A percentile compares a stretch with the other conserved stretches of the same genome.
phyloP scores from a whole-genome alignment of 2,888 invertebrate species.

The Ramazzottius varieornatus region DNA sequence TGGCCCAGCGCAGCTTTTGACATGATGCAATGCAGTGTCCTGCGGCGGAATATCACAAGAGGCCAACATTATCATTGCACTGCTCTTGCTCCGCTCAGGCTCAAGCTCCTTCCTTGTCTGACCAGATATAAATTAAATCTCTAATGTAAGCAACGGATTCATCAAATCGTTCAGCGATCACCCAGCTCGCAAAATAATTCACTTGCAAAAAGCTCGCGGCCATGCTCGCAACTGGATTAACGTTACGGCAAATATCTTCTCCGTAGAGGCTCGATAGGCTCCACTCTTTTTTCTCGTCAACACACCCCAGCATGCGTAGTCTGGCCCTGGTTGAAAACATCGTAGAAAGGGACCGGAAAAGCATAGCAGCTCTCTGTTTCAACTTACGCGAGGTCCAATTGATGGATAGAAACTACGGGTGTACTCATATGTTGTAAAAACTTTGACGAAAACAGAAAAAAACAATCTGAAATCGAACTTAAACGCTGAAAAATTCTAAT shows the following conservation, averaged over 20 bases:
- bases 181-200: not conserved
- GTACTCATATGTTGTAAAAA: too few species aligned
- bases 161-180: constrained; percentile 2
- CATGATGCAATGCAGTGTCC: not conserved
- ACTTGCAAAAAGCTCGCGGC: not conserved
- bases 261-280: too few species aligned
- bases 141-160: constrained; percentile 4
- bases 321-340: too few species aligned
- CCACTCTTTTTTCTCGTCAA: too few species aligned
- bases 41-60: not conserved
- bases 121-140: constrained; percentile 4
- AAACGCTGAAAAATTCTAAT: too few species aligned
- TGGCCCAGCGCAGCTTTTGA: not conserved
- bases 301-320: too few species aligned
- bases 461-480: too few species aligned
- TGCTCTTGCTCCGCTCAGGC: not conserved
- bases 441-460: too few species aligned
- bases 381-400: too few species aligned
- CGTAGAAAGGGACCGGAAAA: too few species aligned
- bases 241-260: not conserved
- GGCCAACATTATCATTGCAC: constrained; percentile 3
- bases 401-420: too few species aligned
- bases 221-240: not conserved
- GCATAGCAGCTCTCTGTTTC: too few species aligned
- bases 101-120: not conserved